Conservation (phyloP, 2,888 invertebrate species). For the Taphrorychus bicolor region DNA sequence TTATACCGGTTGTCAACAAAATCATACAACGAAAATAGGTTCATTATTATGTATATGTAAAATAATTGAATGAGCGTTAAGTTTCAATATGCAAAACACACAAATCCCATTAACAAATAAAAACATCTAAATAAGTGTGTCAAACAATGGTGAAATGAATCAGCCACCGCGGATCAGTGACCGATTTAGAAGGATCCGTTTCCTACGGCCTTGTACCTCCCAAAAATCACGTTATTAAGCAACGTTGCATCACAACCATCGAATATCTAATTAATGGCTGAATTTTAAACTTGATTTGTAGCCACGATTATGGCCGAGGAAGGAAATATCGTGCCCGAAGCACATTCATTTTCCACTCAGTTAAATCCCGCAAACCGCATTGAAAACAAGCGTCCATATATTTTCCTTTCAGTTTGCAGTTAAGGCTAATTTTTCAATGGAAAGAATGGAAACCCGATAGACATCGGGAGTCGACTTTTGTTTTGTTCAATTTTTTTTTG, state of each 20-base stretch:
- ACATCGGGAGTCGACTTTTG: neutral
- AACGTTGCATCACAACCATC: conserved; percentile 10
- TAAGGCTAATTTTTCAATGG: conserved; percentile 6
- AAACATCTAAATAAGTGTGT: conserved; percentile 17
- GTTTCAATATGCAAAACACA: conserved; percentile 1
- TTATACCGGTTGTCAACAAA: neutral
- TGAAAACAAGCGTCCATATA: conserved; percentile 1
- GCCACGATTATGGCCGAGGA: neutral
- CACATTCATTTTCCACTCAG: neutral
- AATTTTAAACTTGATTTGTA: neutral
- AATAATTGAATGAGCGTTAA: neutral
- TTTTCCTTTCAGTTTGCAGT: neutral
- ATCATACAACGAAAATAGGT: too few relatives aligned
- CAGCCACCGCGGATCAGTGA: conserved; percentile 26
- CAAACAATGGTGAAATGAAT: conserved; percentile 19
- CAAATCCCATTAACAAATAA: conserved; percentile 2
- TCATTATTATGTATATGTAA: neutral
- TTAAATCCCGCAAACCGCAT: neutral
- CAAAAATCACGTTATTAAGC: conserved; percentile 3
- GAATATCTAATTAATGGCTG: conserved; percentile 1
- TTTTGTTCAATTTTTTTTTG: too few relatives aligned
- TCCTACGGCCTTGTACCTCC: conserved; percentile 27
- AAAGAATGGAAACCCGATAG: neutral
- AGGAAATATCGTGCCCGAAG: conserved; percentile 3
- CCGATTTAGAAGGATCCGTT: conserved; percentile 23